Percentiles rank a stretch among this genome's conserved stretches.
Evolutionary conservation across 2,113 vertebrate species (phyloP).

Genomic region (Gymnorhina tibicen): DNA sequence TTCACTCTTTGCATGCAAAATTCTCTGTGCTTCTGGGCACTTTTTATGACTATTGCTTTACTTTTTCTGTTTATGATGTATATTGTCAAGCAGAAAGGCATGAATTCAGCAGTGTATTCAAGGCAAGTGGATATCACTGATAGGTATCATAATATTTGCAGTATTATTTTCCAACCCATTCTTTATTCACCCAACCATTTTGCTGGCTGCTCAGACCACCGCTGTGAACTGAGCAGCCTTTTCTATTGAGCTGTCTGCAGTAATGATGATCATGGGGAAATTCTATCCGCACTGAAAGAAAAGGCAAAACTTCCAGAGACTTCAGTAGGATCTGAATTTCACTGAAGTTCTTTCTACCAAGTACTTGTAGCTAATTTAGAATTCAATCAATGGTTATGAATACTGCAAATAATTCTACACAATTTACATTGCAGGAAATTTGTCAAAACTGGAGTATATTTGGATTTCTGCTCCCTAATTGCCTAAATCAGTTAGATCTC

Average conservation of each 20-base stretch:
- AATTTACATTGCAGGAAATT: background rate
- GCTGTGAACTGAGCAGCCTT: slow-evolving; percentile 25
- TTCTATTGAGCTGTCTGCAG: slow-evolving; percentile 41
- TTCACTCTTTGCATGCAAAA: background rate
- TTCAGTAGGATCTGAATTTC: background rate
- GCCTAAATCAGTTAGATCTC: background rate
- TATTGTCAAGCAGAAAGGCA: background rate
- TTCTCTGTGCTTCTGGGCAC: background rate
- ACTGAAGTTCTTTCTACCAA: background rate
- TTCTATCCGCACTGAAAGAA: background rate
- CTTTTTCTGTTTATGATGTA: background rate
- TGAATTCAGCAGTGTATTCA: background rate
- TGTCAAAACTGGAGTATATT: background rate
- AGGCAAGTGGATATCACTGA: background rate
- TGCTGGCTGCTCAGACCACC: slow-evolving; percentile 28
- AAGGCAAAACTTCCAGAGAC: slow-evolving; percentile 9
- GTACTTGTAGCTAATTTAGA: background rate
- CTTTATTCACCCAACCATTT: slow-evolving; percentile 40
- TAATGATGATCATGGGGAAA: slow-evolving; percentile 36
- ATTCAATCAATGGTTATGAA: background rate
- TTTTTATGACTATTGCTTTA: background rate
- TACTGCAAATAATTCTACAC: background rate
- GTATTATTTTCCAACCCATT: slow-evolving; percentile 28
- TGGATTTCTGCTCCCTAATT: background rate
- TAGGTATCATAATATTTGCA: slow-evolving; percentile 30